Conservation (phyloP, 2,113 vertebrate genomes). For the Syngnathus typhle region DNA sequence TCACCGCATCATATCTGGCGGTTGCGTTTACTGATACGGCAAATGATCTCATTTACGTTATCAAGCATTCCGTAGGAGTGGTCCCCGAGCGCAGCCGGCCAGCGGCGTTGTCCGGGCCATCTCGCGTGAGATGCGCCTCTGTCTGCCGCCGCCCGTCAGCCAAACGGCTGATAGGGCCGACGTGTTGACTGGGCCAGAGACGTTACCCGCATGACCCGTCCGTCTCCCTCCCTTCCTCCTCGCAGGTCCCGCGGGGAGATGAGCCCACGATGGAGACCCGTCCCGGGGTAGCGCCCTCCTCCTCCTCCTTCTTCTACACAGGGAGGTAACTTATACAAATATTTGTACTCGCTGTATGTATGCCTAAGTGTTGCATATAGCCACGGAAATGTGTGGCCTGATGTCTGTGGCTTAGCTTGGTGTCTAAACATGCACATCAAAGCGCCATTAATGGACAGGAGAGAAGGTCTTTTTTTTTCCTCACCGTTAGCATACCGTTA, state of each 20-base stretch:
- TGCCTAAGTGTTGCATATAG: conserved; percentile 15
- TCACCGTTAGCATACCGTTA: too few relatives aligned
- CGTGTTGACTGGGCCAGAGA: conserved; percentile 77
- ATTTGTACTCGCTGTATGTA: conserved; percentile 18
- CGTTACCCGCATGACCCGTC: conserved; percentile 43
- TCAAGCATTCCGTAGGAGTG: conserved; percentile 46
- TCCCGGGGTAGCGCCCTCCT: conserved; percentile 18
- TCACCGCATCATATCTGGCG: conserved; percentile 43
- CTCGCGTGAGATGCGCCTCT: conserved; percentile 54
- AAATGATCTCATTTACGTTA: conserved; percentile 30
- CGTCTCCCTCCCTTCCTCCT: conserved; percentile 31
- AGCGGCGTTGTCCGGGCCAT: not conserved
- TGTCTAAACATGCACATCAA: conserved; percentile 29
- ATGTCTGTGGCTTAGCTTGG: not conserved
- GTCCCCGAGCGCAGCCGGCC: conserved; percentile 39
- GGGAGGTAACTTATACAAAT: conserved; percentile 51
- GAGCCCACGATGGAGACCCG: conserved; percentile 32
- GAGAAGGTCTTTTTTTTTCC: too few relatives aligned
- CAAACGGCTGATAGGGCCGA: conserved; percentile 48
- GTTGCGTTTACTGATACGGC: conserved; percentile 35
- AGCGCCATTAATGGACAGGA: not conserved
- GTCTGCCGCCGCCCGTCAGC: conserved; percentile 36
- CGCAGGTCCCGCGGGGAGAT: conserved; percentile 34
- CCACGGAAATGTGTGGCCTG: conserved; percentile 6
- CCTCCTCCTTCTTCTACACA: conserved; percentile 12